Percentiles rank a stretch among this genome's conserved stretches.
These are phyloP conservation scores for Isurus oxyrinchus DNA, from an alignment of 2,113 vertebrate genomes.

Conservation along the genomic window DNA sequence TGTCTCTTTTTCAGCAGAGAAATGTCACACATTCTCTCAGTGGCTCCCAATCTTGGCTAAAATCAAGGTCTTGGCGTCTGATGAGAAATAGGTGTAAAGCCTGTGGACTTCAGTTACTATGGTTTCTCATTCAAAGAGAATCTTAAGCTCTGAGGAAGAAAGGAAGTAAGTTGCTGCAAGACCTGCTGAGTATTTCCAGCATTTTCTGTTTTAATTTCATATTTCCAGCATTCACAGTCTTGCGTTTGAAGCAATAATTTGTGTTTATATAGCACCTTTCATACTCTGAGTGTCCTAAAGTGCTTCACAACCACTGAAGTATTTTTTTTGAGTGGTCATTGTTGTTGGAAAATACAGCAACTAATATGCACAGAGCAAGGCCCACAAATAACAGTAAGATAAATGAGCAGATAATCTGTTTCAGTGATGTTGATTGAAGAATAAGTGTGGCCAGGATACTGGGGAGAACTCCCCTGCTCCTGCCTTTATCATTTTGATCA, in stretches of 20 bases:
- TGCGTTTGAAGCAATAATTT: background rate
- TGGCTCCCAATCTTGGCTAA: background rate
- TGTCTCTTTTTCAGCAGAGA: background rate
- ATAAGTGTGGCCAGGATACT: background rate
- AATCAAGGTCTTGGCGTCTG: background rate
- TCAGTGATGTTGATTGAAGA: background rate
- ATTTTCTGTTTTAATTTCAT: background rate
- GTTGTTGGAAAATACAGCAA: background rate
- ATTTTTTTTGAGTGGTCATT: background rate
- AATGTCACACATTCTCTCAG: background rate
- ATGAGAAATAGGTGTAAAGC: background rate
- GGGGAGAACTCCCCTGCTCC: background rate
- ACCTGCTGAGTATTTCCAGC: background rate
- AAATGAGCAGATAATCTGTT: background rate
- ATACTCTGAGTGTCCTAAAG: background rate
- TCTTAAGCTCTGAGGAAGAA: background rate
- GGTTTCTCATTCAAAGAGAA: background rate
- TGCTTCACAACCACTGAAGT: too few relatives aligned
- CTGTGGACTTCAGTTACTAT: background rate
- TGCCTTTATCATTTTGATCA: background rate
- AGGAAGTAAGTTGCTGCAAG: background rate
- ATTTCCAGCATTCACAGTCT: background rate
- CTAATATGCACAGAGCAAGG: background rate
- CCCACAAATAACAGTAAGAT: background rate
- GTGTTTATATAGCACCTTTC: background rate